phyloP scores from a whole-genome alignment of 1,140 invertebrate species.

The Plectrocnemia conspersa region DNA sequence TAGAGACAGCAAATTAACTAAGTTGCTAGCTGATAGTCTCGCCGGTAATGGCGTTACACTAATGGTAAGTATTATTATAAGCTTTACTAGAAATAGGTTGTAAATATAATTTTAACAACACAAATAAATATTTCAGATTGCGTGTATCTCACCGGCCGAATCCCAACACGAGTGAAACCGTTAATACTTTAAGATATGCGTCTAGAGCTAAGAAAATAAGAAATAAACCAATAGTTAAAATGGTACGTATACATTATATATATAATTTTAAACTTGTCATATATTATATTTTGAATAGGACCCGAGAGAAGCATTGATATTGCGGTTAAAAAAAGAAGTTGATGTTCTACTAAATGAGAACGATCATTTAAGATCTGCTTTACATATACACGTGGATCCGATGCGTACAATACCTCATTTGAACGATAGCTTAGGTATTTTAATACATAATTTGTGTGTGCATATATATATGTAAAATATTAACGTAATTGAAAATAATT shows the following conservation, averaged over 20 bases:
- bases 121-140: conserved; percentile 64
- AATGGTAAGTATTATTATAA: conserved; percentile 68
- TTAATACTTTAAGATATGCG: conserved; percentile 88
- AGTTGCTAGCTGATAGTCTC: conserved; percentile 88
- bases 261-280: not conserved
- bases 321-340: conserved; percentile 85
- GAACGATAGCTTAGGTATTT: conserved; percentile 10
- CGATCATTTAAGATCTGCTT: conserved; percentile 73
- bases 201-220: conserved; percentile 81
- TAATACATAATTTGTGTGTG: too few species aligned
- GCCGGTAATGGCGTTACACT: conserved; percentile 90
- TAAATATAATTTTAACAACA: not conserved
- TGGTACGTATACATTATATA: conserved; percentile 59
- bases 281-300: conserved; percentile 57
- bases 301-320: conserved; percentile 83
- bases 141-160: conserved; percentile 81
- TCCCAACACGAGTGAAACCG: conserved; percentile 84
- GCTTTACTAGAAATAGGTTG: too few species aligned
- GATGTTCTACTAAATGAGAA: conserved; percentile 87
- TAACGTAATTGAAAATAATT: not conserved
- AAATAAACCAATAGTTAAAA: conserved; percentile 86
- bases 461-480: not conserved
- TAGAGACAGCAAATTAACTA: conserved; percentile 88
- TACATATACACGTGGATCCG: conserved; percentile 53
- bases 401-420: conserved; percentile 13